Base-by-base conservation (phyloP, 1,140 invertebrate genomes). In the Leptonema lineaticorne region DNA sequence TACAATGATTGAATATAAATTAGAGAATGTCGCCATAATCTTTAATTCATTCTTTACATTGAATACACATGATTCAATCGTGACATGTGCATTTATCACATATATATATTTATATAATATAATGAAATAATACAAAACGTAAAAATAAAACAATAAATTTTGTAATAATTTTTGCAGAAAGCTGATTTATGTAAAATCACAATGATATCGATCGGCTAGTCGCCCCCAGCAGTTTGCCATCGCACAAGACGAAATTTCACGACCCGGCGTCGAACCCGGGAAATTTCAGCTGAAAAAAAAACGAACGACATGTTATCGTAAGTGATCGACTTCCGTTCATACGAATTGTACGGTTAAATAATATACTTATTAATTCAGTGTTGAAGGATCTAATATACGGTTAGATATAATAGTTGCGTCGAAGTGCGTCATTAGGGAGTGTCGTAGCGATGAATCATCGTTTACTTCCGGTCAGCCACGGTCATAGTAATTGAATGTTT, bases 151-250 rank as follows among this genome's bases (percentile, higher is more conserved):
- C 27, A 24, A 14, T 53, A 24, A 8, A 24, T 53, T 26, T 26
- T 24, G 50, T 26, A 26, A 24, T 24, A 24, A 53, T 53, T 53
- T 53, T 53, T 53, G 50, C 50, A 53, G 50, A 26, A 4, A 26
- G 50, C 9, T 53, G 50, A 24, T 53, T 24, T 24, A 53, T 20
- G 50, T 20, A 26, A 20, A 24, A 2, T 53, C 4, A 20, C 22
- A 22, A 53, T 20, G 50, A 53, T 53, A 24, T 53, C 50, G 50
- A 53, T 24, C 50, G 50, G 50, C 20, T 53, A 53, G 50, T 53
- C 22, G 27, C 50, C 50, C 27, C 50, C 22, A 22, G 20, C 50
- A 14, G n/a, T n/a, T n/a, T n/a, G 27, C 20, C 50, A 26, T 26
- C 37, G 37, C 37, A 16, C 11, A 41, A 41, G 2, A 41, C 50